A percentile compares a stretch with the other conserved stretches of the same genome.
Evolutionary conservation across 2,113 vertebrate species (phyloP).

Genomic region (Cygnus buccinator): DNA sequence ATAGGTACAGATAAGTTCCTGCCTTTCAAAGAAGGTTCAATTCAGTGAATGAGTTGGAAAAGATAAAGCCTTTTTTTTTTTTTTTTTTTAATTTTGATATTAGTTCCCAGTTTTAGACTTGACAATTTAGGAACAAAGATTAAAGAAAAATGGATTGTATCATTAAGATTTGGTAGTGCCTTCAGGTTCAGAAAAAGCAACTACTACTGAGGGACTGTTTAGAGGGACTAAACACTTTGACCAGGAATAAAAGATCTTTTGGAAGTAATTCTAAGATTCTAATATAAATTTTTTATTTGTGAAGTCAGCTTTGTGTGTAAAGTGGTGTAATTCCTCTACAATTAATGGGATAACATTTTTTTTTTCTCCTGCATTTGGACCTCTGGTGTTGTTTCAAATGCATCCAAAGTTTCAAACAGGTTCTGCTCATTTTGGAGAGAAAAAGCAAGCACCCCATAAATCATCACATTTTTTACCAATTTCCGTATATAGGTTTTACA

Average conservation of each 20-base stretch:
- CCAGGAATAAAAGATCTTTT: not conserved
- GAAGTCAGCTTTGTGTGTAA: not conserved
- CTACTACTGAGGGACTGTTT: not conserved
- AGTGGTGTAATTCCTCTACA: not conserved
- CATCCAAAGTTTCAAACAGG: not conserved
- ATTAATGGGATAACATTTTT: not conserved
- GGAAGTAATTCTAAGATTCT: not conserved
- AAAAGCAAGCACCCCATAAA: not conserved
- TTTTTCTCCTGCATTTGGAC: not conserved
- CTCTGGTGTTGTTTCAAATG: not conserved
- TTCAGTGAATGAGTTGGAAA: not conserved
- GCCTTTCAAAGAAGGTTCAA: not conserved
- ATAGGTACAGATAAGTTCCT: not conserved
- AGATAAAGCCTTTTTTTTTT: not conserved
- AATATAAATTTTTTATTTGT: not conserved
- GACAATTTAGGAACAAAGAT: not conserved
- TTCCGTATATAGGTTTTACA: not conserved
- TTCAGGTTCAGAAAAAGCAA: not conserved
- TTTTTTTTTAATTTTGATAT: not conserved
- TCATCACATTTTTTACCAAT: rapidly evolving
- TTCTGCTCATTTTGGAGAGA: not conserved
- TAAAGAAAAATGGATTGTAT: not conserved
- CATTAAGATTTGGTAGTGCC: not conserved
- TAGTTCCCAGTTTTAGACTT: not conserved
- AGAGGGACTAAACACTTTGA: not conserved